Percentiles rank a stretch among this genome's conserved stretches.
Conservation (phyloP, 2,888 invertebrate genomes). For the Mystacides longicornis region DNA sequence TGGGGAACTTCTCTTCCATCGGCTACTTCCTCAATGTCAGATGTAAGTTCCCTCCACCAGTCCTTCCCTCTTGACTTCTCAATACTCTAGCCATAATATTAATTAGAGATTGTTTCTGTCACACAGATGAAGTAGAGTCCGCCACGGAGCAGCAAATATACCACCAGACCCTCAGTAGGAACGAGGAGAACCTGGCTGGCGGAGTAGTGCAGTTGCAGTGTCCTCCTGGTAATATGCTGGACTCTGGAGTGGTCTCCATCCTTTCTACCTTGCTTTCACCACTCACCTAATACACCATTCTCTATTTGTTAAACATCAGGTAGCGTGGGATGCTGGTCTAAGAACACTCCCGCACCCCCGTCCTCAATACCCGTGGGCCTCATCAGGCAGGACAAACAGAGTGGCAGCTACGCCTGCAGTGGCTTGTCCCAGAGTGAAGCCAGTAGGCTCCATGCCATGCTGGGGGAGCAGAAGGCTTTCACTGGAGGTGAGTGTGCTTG, state of each 20-base stretch:
- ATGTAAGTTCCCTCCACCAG: slow-evolving; percentile 58
- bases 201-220: slow-evolving; percentile 83
- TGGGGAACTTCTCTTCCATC: slow-evolving; percentile 80
- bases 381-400: slow-evolving; percentile 56
- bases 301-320: too few species aligned
- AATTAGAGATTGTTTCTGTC: background rate
- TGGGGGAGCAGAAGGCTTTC: background rate
- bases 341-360: slow-evolving; percentile 28
- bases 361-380: slow-evolving; percentile 29
- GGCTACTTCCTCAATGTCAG: slow-evolving; percentile 85
- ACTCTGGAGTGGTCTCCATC: too few species aligned
- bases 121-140: slow-evolving; percentile 26
- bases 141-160: slow-evolving; percentile 28
- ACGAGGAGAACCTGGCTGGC: slow-evolving; percentile 76
- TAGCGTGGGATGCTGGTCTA: slow-evolving; percentile 46
- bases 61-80: background rate
- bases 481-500: background rate
- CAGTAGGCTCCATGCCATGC: background rate
- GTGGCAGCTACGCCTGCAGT: slow-evolving; percentile 67
- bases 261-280: too few species aligned
- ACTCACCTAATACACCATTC: too few species aligned
- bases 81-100: background rate
- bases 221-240: slow-evolving; percentile 61
- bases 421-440: slow-evolving; percentile 40
- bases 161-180: slow-evolving; percentile 38